A percentile compares a stretch with the other conserved stretches of the same genome.
These are phyloP conservation scores for Lycia hirtaria DNA, from an alignment of 2,888 invertebrate genomes.

Conservation along the genomic window DNA sequence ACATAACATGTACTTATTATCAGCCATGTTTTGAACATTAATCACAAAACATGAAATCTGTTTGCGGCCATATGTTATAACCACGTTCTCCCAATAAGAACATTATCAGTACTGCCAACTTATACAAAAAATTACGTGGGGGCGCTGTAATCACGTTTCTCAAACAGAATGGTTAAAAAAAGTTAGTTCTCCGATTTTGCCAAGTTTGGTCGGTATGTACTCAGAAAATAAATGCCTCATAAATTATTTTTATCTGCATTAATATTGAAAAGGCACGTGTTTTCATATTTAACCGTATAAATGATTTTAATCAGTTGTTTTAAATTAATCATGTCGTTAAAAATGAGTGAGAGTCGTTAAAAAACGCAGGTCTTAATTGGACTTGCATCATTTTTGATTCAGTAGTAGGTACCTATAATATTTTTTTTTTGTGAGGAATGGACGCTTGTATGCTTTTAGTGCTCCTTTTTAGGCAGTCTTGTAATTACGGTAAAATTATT, in stretches of 20 bases:
- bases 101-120: constrained; percentile 1
- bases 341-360: background rate
- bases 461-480: no score
- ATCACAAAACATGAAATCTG: constrained; percentile 17
- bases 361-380: background rate
- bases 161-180: background rate
- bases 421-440: no score
- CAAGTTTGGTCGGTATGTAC: background rate
- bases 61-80: constrained; percentile 14
- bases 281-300: background rate
- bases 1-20: constrained; percentile 2
- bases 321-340: background rate
- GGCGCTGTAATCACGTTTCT: background rate
- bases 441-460: no score
- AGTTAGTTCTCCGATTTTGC: background rate
- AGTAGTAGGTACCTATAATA: no score
- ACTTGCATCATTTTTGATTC: constrained; percentile 13
- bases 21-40: constrained; percentile 8
- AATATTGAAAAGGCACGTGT: constrained; percentile 20
- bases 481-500: no score
- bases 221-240: constrained; percentile 5
- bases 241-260: constrained; percentile 16
- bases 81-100: constrained; percentile 3
- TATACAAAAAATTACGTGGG: background rate
- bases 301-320: constrained; percentile 2